Percentiles rank a stretch among this genome's conserved stretches.
These are phyloP conservation scores for Yponomeuta malinellus DNA, from an alignment of 2,888 invertebrate species.

Conservation along the genomic window DNA sequence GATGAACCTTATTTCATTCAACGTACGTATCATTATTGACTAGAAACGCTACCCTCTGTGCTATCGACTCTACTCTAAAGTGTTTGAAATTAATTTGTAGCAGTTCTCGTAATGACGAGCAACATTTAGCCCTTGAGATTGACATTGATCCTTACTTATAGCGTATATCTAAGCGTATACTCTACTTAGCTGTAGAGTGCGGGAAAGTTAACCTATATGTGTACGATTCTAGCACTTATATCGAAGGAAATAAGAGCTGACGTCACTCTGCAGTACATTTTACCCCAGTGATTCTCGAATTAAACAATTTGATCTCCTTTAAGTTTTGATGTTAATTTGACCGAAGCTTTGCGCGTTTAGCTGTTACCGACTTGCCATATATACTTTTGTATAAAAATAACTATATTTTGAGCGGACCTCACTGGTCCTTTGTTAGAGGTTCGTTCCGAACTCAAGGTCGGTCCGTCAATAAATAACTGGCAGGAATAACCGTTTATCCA, in stretches of 20 bases:
- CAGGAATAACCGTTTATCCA: constrained; percentile 10
- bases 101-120: background rate
- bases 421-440: background rate
- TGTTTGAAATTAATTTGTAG: background rate
- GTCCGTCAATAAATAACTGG: constrained; percentile 11
- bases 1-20: too few relatives aligned
- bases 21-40: too few relatives aligned
- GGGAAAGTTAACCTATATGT: too few relatives aligned
- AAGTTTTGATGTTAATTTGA: background rate
- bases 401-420: background rate
- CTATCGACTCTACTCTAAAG: background rate
- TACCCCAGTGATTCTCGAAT: too few relatives aligned
- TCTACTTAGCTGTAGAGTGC: background rate
- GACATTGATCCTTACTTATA: background rate
- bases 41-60: background rate
- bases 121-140: too few relatives aligned
- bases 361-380: background rate
- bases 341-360: background rate
- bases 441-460: constrained; percentile 9
- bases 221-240: too few relatives aligned
- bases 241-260: too few relatives aligned
- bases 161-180: too few relatives aligned
- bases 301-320: too few relatives aligned
- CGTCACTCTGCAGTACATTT: too few relatives aligned
- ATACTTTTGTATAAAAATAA: background rate